A percentile compares a stretch with the other conserved stretches of the same genome.
Evolutionary conservation across 2,888 invertebrate genomes (phyloP).

Genomic region (Melolontha melolontha): DNA sequence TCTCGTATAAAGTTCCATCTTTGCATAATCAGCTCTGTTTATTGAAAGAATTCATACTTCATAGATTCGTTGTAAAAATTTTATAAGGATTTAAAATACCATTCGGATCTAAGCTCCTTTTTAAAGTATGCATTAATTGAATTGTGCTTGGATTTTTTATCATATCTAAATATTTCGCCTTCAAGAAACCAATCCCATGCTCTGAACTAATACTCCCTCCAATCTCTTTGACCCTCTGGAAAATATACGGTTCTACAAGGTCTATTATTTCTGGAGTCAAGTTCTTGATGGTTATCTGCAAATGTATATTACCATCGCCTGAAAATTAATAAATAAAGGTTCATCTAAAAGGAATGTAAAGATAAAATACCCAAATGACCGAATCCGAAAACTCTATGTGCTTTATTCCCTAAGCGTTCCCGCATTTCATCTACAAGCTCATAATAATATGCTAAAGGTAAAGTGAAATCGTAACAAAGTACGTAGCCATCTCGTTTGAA

Average conservation of each 20-base stretch:
- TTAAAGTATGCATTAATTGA: constrained; percentile 84
- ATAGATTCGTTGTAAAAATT: constrained; percentile 66
- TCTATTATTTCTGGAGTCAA: constrained; percentile 73
- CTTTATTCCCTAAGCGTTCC: constrained; percentile 73
- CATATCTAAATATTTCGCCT: constrained; percentile 82
- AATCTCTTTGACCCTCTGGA: constrained; percentile 84
- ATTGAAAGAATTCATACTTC: neutral
- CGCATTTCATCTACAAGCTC: constrained; percentile 80
- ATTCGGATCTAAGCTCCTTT: constrained; percentile 90
- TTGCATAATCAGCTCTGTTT: no score
- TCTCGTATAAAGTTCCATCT: no score
- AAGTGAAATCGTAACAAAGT: constrained; percentile 95
- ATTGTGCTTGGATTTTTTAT: constrained; percentile 84
- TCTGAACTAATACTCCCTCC: constrained; percentile 96
- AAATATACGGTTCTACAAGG: constrained; percentile 90
- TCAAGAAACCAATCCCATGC: constrained; percentile 95
- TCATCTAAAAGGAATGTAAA: neutral
- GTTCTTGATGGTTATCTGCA: constrained; percentile 84
- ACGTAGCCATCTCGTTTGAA: constrained; percentile 85
- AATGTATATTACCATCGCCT: constrained; percentile 96
- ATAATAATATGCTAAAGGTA: constrained; percentile 88
- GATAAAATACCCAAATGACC: constrained; percentile 87
- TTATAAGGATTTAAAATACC: constrained; percentile 98
- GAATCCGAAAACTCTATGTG: constrained; percentile 82
- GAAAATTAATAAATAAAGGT: constrained; percentile 47